phyloP scores from a whole-genome alignment of 2,797 vertebrate genomes.

The Lemur catta region DNA sequence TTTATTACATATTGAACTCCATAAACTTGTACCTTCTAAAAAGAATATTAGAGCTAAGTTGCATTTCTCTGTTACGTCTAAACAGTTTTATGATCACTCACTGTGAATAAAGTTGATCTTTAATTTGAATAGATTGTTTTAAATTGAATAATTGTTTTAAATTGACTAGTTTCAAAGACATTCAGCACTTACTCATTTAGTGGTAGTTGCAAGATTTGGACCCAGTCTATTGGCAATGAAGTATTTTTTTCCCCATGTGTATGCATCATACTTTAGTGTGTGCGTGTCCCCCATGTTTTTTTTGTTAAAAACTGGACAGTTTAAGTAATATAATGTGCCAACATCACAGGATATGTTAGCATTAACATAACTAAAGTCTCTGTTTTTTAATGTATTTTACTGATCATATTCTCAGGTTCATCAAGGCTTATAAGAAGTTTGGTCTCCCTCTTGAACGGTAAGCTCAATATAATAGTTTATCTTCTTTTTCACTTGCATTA shows the following conservation, averaged over 20 bases:
- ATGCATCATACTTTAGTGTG: neutral
- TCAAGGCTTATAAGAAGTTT: conserved; percentile 99
- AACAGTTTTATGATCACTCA: neutral
- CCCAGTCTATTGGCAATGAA: neutral
- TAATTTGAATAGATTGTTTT: neutral
- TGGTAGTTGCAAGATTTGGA: neutral
- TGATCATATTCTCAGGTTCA: conserved; percentile 88
- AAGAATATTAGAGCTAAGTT: neutral
- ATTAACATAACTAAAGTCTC: neutral
- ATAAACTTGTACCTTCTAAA: neutral
- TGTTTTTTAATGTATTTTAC: conserved; percentile 38
- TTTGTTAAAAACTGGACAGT: neutral
- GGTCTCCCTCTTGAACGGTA: conserved; percentile 96
- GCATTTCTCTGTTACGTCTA: neutral
- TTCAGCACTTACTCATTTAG: neutral
- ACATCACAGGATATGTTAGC: neutral
- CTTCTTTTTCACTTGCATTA: neutral
- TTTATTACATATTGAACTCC: neutral
- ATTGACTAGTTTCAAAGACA: neutral
- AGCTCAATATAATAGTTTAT: conserved; percentile 44
- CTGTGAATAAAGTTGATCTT: neutral
- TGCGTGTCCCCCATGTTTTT: neutral
- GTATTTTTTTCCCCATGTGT: neutral
- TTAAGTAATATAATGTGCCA: neutral
- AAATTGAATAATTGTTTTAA: neutral